Base-by-base conservation (phyloP, 2,113 vertebrate genomes). In the Scalopus aquaticus region DNA sequence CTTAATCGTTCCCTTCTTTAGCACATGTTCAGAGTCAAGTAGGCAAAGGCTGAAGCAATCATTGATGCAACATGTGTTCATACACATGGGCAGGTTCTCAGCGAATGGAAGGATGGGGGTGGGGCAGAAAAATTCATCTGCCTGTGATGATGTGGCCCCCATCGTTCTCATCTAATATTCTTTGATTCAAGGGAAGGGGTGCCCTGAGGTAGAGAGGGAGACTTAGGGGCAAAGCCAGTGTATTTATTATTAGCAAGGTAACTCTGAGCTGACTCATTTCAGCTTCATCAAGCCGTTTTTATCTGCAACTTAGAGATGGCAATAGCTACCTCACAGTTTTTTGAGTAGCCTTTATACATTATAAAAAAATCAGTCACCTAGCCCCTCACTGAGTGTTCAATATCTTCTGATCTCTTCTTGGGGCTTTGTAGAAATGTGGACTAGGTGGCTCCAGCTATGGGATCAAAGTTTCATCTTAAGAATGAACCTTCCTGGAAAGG, bases 51-150 rank as follows among this genome's bases (percentile, higher is more conserved):
- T 83, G n/a, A 46, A 65, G 26, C 12, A 30, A 20, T 11, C 19
- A 4, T 0, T 3, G n/a, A 64, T 13, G 37, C 2, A 3, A 76
- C 8, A 3, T 7, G 1, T 12, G 32, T 37, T 39, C n/a, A 19
- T 17, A 32, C 6, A 51, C 2, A 2, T 32, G 78, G 17, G 22
- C 8, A 32, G 79, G 69, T 28, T 88, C 67, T 67, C 3, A 9
- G 72, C 22, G 35, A 44, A 32, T 2, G 6, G 74, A 16, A 39
- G 22, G 20, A 5, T 54, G 51, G 51, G 51, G 51, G 51, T 7
- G 54, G 54, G 30, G 86, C 42, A 44, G 46, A 39, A 0, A 11
- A n/a, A 42, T 74, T 51, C 37, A 70, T 54, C 35, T 30, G 32
- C 42, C 67, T 28, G 26, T 44, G 73, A 37, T 9, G 9, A 58